Base-by-base conservation (phyloP, 64 coral and sea anemone genomes). In the Astreopora myriophthalma region DNA sequence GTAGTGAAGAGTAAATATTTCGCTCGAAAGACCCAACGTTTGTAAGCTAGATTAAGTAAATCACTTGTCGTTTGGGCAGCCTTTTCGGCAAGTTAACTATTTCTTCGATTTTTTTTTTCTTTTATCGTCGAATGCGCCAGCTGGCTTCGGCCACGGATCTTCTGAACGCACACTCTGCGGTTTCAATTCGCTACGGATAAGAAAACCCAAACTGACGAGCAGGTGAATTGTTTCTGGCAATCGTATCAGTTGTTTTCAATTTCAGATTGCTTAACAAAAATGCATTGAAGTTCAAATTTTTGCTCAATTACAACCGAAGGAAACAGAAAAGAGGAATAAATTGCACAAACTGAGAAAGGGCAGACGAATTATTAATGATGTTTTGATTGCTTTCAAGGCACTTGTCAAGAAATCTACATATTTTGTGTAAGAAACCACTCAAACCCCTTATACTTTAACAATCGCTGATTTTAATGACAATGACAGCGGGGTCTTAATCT, bases 311-410 rank as follows among this genome's bases (percentile, higher is more conserved):
- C n/a, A 58, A 20, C 12, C 19, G 6, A 20, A 24, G 37, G 22
- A 22, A 74, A 25, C 16, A 3, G 20, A 28, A 79, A 83, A 62
- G 37, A 14, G 6, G 22, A 35, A 0, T 1, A 6, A 7, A 8
- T 33, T 60, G 9, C 19, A 22, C 73, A 3, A 78, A 19, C 79
- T 36, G 52, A 34, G 6, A 83, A 64, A 65, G 48, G 25, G 78
- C 78, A 58, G 37, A 83, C 52, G 48, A 83, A 83, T 83, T 83
- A 83, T 83, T 83, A 9, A 83, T 83, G 79, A 65, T 23, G 55
- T 64, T 83, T 64, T 83, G n/a, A 83, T 83, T 83, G 57, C 9
- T 83, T 83, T 63, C 67, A 4, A 33, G n/a, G 17, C 31, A 73
- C 70, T 37, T 20, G 14, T 73, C 79, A 33, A 83, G 46, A 27